Percentiles rank a stretch among this genome's conserved stretches.
These are phyloP conservation scores for Trichonephila clavata DNA, from an alignment of 1,140 invertebrate species.

Conservation along the genomic window DNA sequence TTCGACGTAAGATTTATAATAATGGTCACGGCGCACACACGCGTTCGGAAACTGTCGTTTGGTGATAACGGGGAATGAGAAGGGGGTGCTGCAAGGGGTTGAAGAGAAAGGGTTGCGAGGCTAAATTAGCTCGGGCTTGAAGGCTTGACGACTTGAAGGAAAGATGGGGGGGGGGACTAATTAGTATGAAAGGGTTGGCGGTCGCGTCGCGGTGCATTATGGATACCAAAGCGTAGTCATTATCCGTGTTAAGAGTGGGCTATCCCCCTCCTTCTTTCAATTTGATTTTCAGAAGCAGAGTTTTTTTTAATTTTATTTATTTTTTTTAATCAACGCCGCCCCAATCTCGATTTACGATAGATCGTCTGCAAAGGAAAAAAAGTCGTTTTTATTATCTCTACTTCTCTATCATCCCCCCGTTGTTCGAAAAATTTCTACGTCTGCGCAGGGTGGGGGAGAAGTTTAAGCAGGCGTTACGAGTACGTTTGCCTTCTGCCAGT, in stretches of 20 bases:
- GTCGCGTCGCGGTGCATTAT: conserved; percentile 67
- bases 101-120: conserved; percentile 39
- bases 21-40: conserved; percentile 34
- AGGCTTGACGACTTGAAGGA: conserved; percentile 33
- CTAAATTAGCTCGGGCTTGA: conserved; percentile 52
- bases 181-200: conserved; percentile 74
- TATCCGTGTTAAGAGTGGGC: conserved; percentile 42
- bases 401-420: not conserved
- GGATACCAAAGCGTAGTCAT: conserved; percentile 47
- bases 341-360: conserved; percentile 55
- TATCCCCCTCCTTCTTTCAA: not conserved
- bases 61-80: conserved; percentile 47
- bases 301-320: not conserved
- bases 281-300: not conserved
- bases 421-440: not conserved
- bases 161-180: conserved; percentile 38
- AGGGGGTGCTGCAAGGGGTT: conserved; percentile 18
- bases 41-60: conserved; percentile 55
- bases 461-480: conserved; percentile 65
- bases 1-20: conserved; percentile 64
- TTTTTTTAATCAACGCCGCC: conserved; percentile 52
- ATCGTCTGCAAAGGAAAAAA: conserved; percentile 49
- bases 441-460: not conserved
- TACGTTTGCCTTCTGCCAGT: conserved; percentile 63
- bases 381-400: conserved; percentile 49